These are phyloP conservation scores for Anguilla japonica DNA, from an alignment of 2,113 vertebrate genomes.

Conservation along the genomic window DNA sequence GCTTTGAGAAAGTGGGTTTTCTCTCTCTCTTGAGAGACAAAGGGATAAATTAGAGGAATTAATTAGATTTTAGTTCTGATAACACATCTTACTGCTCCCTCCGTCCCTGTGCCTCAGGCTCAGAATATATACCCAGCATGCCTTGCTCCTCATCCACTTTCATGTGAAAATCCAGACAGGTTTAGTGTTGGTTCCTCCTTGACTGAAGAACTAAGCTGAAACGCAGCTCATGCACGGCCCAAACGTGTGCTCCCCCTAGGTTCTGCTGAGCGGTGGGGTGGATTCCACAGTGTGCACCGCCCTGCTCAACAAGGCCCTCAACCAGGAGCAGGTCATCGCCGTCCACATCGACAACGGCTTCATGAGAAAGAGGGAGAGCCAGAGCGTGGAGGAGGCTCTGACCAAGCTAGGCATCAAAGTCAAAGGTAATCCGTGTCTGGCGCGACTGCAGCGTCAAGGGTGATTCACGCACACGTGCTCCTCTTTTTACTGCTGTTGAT, in stretches of 20 bases:
- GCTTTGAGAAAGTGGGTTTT: constrained; percentile 55
- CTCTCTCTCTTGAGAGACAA: constrained; percentile 51
- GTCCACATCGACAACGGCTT: constrained; percentile 99
- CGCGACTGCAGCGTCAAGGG: background rate
- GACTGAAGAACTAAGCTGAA: background rate
- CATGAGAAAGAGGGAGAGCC: constrained; percentile 96
- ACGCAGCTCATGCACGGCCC: background rate
- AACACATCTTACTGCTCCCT: background rate
- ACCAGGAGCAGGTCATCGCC: constrained; percentile 90
- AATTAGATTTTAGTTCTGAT: constrained; percentile 24
- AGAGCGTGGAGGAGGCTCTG: constrained; percentile 93
- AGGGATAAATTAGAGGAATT: constrained; percentile 34
- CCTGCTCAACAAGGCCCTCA: constrained; percentile 90
- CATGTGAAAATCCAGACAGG: background rate
- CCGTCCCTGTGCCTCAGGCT: background rate
- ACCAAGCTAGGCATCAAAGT: constrained; percentile 94
- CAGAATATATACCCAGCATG: background rate
- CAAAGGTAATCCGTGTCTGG: constrained; percentile 74
- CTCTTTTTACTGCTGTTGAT: background rate
- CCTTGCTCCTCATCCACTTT: background rate
- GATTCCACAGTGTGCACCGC: constrained; percentile 98
- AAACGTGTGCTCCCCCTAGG: constrained; percentile 62
- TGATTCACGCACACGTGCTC: background rate
- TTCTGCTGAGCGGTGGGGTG: constrained; percentile 92
- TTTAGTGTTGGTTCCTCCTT: background rate